Evolutionary conservation across 2,113 vertebrate genomes (phyloP).

Genomic region (Hemiscyllium ocellatum): DNA sequence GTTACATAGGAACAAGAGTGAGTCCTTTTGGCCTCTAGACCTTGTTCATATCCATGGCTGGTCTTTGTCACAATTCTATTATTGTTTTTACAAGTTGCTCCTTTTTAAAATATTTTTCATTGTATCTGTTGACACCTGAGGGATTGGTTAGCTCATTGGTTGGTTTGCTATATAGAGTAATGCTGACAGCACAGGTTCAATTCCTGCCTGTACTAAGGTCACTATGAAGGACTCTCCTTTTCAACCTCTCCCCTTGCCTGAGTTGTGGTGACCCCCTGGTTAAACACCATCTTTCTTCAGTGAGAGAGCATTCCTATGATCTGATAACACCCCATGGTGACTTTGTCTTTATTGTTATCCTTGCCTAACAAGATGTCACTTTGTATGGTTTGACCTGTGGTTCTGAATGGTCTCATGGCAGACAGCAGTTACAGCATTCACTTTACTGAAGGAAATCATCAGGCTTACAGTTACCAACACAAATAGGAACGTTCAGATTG

Average conservation of each 20-base stretch:
- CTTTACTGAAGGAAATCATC: neutral
- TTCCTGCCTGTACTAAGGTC: too few species aligned
- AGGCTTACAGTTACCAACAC: neutral
- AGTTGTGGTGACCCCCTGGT: too few species aligned
- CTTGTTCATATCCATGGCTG: neutral
- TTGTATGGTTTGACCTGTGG: neutral
- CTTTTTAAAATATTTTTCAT: neutral
- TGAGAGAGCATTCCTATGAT: too few species aligned
- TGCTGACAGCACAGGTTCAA: too few species aligned
- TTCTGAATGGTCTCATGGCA: neutral
- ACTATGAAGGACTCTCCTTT: too few species aligned
- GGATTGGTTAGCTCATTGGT: too few species aligned
- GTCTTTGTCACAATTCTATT: neutral
- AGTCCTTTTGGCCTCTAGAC: neutral
- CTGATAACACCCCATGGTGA: too few species aligned
- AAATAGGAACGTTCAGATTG: neutral
- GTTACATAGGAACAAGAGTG: neutral
- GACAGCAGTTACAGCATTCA: neutral
- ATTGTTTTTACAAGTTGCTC: too few species aligned
- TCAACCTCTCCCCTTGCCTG: too few species aligned
- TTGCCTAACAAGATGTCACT: neutral
- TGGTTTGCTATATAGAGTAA: too few species aligned
- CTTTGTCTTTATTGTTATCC: neutral
- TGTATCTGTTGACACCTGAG: too few species aligned
- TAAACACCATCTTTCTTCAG: too few species aligned